Percentiles rank a stretch among this genome's conserved stretches.
Evolutionary conservation across 2,797 vertebrate genomes (phyloP).

Genomic region (Phataginus tetradactyla): DNA sequence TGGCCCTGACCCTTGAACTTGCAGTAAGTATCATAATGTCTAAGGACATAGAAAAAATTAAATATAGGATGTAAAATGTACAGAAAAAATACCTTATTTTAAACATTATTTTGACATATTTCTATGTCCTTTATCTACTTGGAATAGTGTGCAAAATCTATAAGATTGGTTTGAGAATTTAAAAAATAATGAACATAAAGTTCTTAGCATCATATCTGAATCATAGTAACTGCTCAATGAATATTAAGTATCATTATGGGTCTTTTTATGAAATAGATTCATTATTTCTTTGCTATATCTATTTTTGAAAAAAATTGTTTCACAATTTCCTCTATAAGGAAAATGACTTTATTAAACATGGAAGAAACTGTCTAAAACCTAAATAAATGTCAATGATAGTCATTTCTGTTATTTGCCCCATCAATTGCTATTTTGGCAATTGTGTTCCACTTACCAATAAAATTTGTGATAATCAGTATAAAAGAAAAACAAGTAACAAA

Average conservation of each 20-base stretch:
- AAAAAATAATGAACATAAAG: background rate
- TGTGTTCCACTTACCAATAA: background rate
- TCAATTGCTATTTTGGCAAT: background rate
- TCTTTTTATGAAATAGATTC: background rate
- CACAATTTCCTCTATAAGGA: background rate
- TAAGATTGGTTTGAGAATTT: background rate
- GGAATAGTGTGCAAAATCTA: background rate
- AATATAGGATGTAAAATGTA: background rate
- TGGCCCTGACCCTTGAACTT: background rate
- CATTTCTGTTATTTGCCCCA: background rate
- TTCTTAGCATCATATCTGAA: background rate
- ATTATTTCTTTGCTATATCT: background rate
- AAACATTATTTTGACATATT: background rate
- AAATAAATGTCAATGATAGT: background rate
- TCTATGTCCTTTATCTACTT: background rate
- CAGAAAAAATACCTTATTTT: background rate
- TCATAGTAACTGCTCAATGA: background rate
- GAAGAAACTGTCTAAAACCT: background rate
- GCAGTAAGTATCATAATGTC: background rate
- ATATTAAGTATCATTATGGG: background rate
- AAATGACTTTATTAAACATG: background rate
- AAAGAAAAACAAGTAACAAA: background rate
- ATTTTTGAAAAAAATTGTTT: background rate
- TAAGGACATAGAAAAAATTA: background rate
- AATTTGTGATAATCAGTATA: background rate